Evolutionary conservation across 2,113 vertebrate genomes (phyloP).

Genomic region (Eurystomus gularis): DNA sequence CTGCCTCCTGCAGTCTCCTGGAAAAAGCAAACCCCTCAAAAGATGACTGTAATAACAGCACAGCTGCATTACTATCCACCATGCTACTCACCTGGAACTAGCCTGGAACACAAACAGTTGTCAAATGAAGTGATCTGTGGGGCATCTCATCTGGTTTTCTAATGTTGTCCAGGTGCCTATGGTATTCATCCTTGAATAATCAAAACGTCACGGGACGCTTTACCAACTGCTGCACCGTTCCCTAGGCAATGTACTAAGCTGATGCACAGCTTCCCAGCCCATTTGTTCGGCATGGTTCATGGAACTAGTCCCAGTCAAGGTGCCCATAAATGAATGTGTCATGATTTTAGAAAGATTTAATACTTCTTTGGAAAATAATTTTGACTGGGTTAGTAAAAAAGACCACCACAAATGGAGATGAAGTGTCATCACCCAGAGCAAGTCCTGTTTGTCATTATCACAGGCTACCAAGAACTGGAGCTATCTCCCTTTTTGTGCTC

Average conservation of each 20-base stretch:
- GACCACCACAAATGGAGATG: neutral
- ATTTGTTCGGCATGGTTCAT: neutral
- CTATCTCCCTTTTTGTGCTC: neutral
- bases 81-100: neutral
- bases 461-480: neutral
- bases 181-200: neutral
- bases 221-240: neutral
- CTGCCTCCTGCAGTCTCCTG: neutral
- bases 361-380: neutral
- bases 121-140: slow-evolving; percentile 18
- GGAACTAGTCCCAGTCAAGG: neutral
- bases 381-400: neutral
- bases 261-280: neutral
- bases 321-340: neutral
- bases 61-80: neutral
- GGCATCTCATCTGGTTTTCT: neutral
- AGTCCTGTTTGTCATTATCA: neutral
- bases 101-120: neutral
- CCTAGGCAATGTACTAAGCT: neutral
- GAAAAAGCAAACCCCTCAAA: neutral
- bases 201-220: neutral
- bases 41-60: neutral
- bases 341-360: neutral
- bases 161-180: neutral
- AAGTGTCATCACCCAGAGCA: neutral